Base-by-base conservation (phyloP, 2,113 vertebrate genomes). In the Dendrocopos noguchii region DNA sequence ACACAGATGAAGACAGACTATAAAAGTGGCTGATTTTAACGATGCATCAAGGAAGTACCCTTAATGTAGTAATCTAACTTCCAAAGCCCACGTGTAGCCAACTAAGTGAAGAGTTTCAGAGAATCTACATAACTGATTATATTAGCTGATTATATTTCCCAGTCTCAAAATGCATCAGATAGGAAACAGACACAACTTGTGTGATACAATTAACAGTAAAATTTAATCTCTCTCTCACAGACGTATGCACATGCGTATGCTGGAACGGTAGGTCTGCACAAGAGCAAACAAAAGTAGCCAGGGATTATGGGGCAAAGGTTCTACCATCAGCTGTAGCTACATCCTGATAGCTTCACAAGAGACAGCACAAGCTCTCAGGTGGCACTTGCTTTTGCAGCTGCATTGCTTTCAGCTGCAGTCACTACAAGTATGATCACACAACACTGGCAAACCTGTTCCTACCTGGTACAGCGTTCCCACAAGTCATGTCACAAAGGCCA, bases 211-310 rank as follows among this genome's bases (percentile, higher is more conserved):
- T 74, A 74, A 55, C 34, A 47, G 46, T 7, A 88, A 70, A 84
- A 87, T 81, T 59, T 75, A 73, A 84, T 64, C 25, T 81, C 4
- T 0, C 31, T 56, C 19, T 36, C 16, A 21, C 15, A 24, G 10
- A 55, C 0, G 1, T 10, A 17, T 2, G 16, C 21, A 15, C 47
- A 28, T 5, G 22, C 1, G 0, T 9, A 25, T 14, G 20, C 46
- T 57, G 47, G 27, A 76, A n/a, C 1, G 9, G 39, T 10, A 1
- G 1, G 8, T 28, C 80, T 78, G 47, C 61, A 55, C 0, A 1
- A 39, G 3, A 47, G 28, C 52, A 86, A 63, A 36, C 8, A 31
- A 64, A 75, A 61, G 70, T 39, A 64, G 42, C 7, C 42, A 34
- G 44, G 34, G 71, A 29, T 56, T 28, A 9, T 0, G 21, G 31